Percentiles rank a stretch among this genome's conserved stretches.
Evolutionary conservation across 1,140 invertebrate species (phyloP).

Genomic region (Oscheius sp.): DNA sequence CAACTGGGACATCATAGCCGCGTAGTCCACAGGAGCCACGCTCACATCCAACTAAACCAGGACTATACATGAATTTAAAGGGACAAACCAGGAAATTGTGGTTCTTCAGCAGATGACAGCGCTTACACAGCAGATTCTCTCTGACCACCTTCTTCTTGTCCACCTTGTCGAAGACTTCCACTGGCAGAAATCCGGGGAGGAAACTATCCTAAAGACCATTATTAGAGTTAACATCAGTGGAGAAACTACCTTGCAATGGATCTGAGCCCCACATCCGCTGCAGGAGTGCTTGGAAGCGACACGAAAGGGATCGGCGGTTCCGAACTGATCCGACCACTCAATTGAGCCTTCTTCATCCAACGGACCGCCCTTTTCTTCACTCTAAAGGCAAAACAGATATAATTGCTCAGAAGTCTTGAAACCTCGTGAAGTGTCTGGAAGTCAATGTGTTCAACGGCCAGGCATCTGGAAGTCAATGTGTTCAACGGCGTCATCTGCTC

Average conservation of each 20-base stretch:
- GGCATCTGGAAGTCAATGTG: too few species aligned
- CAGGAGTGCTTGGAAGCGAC: constrained; percentile 66
- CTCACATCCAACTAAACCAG: constrained; percentile 75
- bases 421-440: constrained; percentile 40
- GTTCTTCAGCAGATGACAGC: constrained; percentile 80
- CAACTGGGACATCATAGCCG: constrained; percentile 70
- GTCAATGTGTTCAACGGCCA: too few species aligned
- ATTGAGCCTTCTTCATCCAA: neutral
- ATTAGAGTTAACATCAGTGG: neutral
- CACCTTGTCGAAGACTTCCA: constrained; percentile 72
- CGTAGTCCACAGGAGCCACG: constrained; percentile 77
- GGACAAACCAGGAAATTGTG: constrained; percentile 68
- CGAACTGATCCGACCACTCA: neutral
- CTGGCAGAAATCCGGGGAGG: constrained; percentile 70
- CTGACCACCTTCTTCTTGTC: constrained; percentile 61
- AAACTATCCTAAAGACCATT: constrained; percentile 62
- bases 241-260: constrained; percentile 73
- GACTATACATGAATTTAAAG: neutral
- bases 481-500: constrained; percentile 47
- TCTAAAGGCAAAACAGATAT: too few species aligned
- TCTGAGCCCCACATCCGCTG: constrained; percentile 82
- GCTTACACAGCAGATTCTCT: constrained; percentile 70
- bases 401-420: too few species aligned
- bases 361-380: constrained; percentile 4
- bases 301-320: constrained; percentile 50